Evolutionary conservation across 2,113 vertebrate genomes (phyloP).

Genomic region (Gorilla gorilla): DNA sequence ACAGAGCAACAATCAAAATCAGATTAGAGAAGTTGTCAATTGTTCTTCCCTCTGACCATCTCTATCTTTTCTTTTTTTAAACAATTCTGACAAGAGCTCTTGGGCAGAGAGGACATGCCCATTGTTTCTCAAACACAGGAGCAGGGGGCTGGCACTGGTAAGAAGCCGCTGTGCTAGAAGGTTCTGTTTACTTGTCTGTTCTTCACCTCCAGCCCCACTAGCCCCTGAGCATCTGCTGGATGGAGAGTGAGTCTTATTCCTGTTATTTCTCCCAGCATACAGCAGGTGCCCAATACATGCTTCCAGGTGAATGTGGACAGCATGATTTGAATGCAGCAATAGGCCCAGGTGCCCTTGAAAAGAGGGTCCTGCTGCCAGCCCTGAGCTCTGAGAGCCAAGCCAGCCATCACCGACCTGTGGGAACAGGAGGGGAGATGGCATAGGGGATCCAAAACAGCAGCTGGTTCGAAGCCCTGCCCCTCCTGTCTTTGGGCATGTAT

Average conservation of each 20-base stretch:
- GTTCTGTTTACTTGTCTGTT: not conserved
- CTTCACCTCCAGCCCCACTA: not conserved
- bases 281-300: not conserved
- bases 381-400: not conserved
- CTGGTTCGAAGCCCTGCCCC: fast-evolving
- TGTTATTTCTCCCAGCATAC: not conserved
- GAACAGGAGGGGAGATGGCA: not conserved
- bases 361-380: not conserved
- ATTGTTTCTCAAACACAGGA: not conserved
- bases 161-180: not conserved
- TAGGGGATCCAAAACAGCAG: not conserved
- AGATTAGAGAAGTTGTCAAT: too few relatives aligned
- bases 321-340: not conserved
- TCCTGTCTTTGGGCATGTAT: fast-evolving
- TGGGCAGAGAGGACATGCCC: not conserved
- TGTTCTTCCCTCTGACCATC: not conserved
- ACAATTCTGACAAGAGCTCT: not conserved
- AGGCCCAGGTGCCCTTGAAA: not conserved
- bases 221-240: not conserved
- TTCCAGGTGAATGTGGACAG: not conserved
- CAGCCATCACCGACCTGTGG: not conserved
- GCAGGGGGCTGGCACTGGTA: fast-evolving
- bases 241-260: fast-evolving
- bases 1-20: not conserved
- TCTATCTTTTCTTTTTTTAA: not conserved